Conservation (phyloP, 2,888 invertebrate genomes). For the Troides helena region DNA sequence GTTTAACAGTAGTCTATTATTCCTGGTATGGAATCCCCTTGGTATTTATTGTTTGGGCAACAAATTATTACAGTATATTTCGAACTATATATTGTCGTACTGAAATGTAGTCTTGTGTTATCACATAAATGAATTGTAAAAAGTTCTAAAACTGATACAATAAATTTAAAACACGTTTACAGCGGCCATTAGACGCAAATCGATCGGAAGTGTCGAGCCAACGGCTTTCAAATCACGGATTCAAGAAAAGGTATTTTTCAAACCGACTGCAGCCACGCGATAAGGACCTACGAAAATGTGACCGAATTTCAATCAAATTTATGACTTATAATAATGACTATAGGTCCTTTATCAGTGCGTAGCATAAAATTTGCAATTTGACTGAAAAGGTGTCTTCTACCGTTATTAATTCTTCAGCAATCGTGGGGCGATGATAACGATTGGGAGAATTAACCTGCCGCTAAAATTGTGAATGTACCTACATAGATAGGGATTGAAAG, state of each 20-base stretch:
- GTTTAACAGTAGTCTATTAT: no score
- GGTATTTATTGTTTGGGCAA: no score
- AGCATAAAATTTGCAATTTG: conserved; percentile 77
- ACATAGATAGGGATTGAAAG: conserved; percentile 23
- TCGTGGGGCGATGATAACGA: conserved; percentile 77
- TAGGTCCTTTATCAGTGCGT: conserved; percentile 73
- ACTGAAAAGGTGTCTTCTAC: conserved; percentile 77
- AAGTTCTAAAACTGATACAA: background rate
- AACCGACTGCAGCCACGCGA: conserved; percentile 74
- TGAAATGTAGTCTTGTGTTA: background rate
- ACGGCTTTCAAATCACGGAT: conserved; percentile 57
- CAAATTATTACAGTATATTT: no score
- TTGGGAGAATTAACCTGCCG: conserved; percentile 73
- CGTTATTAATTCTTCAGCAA: conserved; percentile 77
- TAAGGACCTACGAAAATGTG: conserved; percentile 74
- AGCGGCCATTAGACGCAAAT: conserved; percentile 71
- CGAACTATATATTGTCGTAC: no score
- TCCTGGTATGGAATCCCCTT: no score
- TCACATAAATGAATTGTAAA: background rate
- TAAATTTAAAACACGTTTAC: conserved; percentile 43
- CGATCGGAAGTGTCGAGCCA: conserved; percentile 69
- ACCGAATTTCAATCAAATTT: conserved; percentile 80
- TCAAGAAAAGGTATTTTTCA: conserved; percentile 70
- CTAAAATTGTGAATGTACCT: conserved; percentile 48
- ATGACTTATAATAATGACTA: conserved; percentile 79